These are phyloP conservation scores for Cacatua alba DNA, from an alignment of 2,113 vertebrate species.

Conservation along the genomic window DNA sequence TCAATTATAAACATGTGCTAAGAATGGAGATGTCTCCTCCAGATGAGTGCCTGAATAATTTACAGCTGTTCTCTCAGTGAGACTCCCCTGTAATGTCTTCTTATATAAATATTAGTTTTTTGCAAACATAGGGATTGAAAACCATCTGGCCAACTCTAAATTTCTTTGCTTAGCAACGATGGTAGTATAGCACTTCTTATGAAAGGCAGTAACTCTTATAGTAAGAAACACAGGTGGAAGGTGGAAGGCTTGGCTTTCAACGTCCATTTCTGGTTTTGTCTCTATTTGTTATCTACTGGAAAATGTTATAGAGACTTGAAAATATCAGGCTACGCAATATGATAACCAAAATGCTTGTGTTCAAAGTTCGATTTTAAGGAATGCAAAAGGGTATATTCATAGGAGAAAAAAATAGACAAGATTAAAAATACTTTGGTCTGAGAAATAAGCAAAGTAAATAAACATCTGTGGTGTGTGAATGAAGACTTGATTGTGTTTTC, in stretches of 20 bases:
- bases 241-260: not conserved
- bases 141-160: not conserved
- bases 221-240: not conserved
- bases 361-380: not conserved
- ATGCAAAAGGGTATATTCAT: not conserved
- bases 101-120: conserved; percentile 43
- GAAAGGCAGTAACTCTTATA: not conserved
- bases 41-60: conserved; percentile 24
- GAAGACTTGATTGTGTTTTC: not conserved
- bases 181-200: not conserved
- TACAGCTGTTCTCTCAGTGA: not conserved
- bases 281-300: not conserved
- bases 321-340: not conserved
- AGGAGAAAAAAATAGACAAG: not conserved
- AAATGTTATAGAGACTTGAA: not conserved
- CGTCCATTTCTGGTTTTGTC: not conserved
- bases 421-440: not conserved
- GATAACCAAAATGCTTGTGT: not conserved
- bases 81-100: not conserved
- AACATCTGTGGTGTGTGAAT: not conserved
- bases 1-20: conserved; percentile 23
- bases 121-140: not conserved
- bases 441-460: not conserved
- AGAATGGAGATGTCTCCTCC: not conserved
- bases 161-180: not conserved